These are phyloP conservation scores for Actinostola sp. DNA, from an alignment of 92 coral and sea anemone genomes.

Conservation along the genomic window DNA sequence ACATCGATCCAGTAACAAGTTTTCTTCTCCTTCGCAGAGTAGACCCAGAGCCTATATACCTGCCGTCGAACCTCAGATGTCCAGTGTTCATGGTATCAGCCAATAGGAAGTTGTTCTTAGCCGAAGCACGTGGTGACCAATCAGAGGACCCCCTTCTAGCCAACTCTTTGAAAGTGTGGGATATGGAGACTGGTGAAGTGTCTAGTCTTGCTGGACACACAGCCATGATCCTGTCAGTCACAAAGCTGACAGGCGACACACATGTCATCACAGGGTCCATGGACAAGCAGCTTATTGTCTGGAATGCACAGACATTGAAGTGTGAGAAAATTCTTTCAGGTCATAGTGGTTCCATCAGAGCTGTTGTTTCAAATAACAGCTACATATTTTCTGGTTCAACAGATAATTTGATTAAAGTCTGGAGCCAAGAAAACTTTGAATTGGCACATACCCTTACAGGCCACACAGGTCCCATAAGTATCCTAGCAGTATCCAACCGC, in stretches of 20 bases:
- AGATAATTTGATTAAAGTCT: conserved; percentile 70
- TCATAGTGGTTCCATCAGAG: conserved; percentile 86
- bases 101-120: conserved; percentile 71
- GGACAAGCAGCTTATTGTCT: conserved; percentile 78
- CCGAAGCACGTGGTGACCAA: conserved; percentile 46
- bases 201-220: conserved; percentile 80
- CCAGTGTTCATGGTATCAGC: conserved; percentile 75
- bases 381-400: conserved; percentile 85
- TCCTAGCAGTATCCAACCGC: conserved; percentile 75
- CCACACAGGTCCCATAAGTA: conserved; percentile 71
- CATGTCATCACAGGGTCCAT: conserved; percentile 84
- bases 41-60: conserved; percentile 12
- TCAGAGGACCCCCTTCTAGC: conserved; percentile 50
- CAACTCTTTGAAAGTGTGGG: conserved; percentile 66
- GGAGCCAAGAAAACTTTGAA: conserved; percentile 82
- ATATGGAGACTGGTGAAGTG: conserved; percentile 63
- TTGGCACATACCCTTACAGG: conserved; percentile 62
- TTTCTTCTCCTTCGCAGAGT: conserved; percentile 69
- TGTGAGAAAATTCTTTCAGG: conserved; percentile 75
- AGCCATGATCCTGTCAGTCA: conserved; percentile 70
- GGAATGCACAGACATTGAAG: conserved; percentile 78
- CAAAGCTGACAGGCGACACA: conserved; percentile 26
- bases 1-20: conserved; percentile 65
- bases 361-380: conserved; percentile 62
- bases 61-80: conserved; percentile 47